Conservation (phyloP, 1,140 invertebrate genomes). For the Leptestheria dahalacensis region DNA sequence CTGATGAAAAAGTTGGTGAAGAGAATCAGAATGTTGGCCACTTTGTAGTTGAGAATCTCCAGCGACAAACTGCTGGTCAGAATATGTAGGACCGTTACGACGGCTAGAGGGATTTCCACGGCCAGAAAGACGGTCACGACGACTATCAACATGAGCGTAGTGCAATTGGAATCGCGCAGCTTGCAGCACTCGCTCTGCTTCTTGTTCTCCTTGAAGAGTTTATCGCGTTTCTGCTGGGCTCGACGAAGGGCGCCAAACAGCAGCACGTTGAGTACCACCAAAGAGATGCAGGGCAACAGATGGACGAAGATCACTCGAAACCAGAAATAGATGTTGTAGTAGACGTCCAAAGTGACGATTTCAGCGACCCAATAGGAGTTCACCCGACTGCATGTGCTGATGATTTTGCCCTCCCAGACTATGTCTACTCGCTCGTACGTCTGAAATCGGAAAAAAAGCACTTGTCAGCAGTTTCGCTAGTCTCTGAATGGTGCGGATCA, state of each 20-base stretch:
- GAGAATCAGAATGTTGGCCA: slow-evolving; percentile 67
- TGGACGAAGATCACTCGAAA: slow-evolving; percentile 84
- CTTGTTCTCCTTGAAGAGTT: slow-evolving; percentile 66
- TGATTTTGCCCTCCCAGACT: slow-evolving; percentile 43
- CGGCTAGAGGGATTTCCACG: slow-evolving; percentile 78
- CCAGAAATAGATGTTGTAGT: slow-evolving; percentile 63
- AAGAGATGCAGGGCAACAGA: slow-evolving; percentile 66
- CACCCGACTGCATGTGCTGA: slow-evolving; percentile 18
- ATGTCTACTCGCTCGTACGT: slow-evolving; percentile 34
- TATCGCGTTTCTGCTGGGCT: slow-evolving; percentile 60
- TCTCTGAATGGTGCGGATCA: too few relatives aligned
- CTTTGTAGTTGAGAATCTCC: slow-evolving; percentile 52
- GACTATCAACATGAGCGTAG: slow-evolving; percentile 86
- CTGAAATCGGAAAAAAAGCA: slow-evolving; percentile 5
- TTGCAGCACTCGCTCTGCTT: slow-evolving; percentile 58
- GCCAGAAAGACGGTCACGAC: slow-evolving; percentile 80
- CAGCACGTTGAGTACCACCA: slow-evolving; percentile 76
- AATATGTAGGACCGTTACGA: slow-evolving; percentile 71
- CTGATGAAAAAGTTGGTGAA: slow-evolving; percentile 84
- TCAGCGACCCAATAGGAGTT: slow-evolving; percentile 47
- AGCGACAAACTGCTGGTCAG: slow-evolving; percentile 38
- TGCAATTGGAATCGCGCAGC: slow-evolving; percentile 73
- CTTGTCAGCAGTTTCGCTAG: neutral
- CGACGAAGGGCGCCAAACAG: slow-evolving; percentile 67
- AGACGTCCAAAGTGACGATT: slow-evolving; percentile 46